Conservation (phyloP, 64 coral and sea anemone genomes). For the Actinia tenebrosa region DNA sequence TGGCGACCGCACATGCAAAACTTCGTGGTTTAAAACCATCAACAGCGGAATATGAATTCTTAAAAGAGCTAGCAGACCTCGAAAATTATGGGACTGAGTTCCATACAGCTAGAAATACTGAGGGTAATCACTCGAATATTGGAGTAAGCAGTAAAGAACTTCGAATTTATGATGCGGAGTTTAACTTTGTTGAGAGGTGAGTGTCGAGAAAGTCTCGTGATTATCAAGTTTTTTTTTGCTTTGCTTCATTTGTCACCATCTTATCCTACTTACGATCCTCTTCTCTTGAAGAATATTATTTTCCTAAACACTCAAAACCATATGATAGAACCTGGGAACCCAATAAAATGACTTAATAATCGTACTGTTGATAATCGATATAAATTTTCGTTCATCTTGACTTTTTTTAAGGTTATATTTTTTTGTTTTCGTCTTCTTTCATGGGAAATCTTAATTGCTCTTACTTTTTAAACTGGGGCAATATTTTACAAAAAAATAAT, state of each 20-base stretch:
- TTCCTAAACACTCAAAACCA: background rate
- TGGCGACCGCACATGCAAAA: slow-evolving; percentile 55
- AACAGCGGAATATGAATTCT: slow-evolving; percentile 75
- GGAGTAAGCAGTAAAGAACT: slow-evolving; percentile 90
- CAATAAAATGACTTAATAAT: background rate
- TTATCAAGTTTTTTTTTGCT: background rate
- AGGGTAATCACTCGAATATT: slow-evolving; percentile 45
- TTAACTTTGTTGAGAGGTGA: slow-evolving; percentile 81
- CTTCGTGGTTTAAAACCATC: slow-evolving; percentile 64
- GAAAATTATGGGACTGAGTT: slow-evolving; percentile 94
- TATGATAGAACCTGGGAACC: background rate
- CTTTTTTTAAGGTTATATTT: background rate
- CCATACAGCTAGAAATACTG: slow-evolving; percentile 64
- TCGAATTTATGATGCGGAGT: slow-evolving; percentile 63
- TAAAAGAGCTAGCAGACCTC: slow-evolving; percentile 65
- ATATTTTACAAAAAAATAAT: background rate
- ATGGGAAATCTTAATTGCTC: background rate
- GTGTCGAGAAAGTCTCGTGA: slow-evolving; percentile 9
- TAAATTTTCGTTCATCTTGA: too few species aligned
- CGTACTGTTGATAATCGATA: background rate
- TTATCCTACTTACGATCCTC: background rate
- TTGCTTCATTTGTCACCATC: background rate
- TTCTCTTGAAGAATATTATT: background rate
- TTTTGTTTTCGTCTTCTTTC: background rate
- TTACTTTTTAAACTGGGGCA: background rate